Evolutionary conservation across 2,888 invertebrate genomes (phyloP).

Genomic region (Dromius quadrimaculatus): DNA sequence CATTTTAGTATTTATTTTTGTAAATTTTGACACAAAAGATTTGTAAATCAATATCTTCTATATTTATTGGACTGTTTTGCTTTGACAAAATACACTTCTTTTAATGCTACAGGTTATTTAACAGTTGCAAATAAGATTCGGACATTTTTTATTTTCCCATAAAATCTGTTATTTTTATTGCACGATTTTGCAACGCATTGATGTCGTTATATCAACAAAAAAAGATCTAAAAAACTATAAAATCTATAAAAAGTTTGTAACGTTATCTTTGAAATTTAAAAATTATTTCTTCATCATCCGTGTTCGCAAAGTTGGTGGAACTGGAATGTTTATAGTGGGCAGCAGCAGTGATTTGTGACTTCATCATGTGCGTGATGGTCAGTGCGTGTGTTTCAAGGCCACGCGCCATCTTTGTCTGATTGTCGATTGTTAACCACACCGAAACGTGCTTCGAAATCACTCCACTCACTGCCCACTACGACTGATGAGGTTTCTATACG

Average conservation of each 20-base stretch:
- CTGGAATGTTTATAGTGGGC: constrained; percentile 27
- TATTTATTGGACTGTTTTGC: too few relatives aligned
- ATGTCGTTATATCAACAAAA: not conserved
- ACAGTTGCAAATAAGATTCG: too few relatives aligned
- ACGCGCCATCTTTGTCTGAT: constrained; percentile 27
- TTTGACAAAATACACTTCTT: too few relatives aligned
- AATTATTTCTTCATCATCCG: too few relatives aligned
- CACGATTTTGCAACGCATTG: too few relatives aligned
- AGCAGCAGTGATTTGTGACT: constrained; percentile 43
- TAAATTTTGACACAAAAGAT: too few relatives aligned
- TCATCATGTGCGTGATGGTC: constrained; percentile 37
- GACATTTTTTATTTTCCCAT: too few relatives aligned
- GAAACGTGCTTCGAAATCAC: constrained; percentile 12
- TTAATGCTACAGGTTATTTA: too few relatives aligned
- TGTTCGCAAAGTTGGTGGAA: constrained; percentile 13
- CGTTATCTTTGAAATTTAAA: not conserved
- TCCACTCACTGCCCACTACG: constrained; percentile 12
- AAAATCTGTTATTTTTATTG: too few relatives aligned
- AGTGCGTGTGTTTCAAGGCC: constrained; percentile 35
- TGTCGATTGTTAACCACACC: constrained; percentile 34
- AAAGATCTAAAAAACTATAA: not conserved
- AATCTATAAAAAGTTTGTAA: not conserved
- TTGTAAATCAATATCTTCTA: too few relatives aligned
- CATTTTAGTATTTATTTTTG: too few relatives aligned
- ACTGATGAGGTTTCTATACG: constrained; percentile 22